Conservation (phyloP, 1,140 invertebrate species). For the Atta colombica region DNA sequence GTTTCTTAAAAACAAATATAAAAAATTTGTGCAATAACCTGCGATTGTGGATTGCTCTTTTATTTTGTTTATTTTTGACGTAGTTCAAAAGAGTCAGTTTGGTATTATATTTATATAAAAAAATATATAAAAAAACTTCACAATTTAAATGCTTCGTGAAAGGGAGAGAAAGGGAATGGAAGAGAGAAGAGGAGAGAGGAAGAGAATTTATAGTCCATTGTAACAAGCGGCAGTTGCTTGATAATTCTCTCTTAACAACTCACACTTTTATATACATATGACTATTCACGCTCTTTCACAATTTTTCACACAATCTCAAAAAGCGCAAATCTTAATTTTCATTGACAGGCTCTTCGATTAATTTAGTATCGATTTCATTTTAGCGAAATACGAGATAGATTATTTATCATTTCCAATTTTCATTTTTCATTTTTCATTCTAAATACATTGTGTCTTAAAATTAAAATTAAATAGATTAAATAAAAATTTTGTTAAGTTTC, state of each 20-base stretch:
- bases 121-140: background rate
- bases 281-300: background rate
- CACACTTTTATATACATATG: too few species aligned
- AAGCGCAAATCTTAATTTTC: background rate
- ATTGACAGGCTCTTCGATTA: background rate
- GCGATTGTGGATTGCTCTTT: too few species aligned
- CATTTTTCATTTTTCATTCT: background rate
- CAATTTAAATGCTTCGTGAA: background rate
- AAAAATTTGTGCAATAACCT: too few species aligned
- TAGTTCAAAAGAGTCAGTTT: too few species aligned
- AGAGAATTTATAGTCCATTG: background rate
- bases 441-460: background rate
- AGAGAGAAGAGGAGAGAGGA: background rate
- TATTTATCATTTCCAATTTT: conserved; percentile 5
- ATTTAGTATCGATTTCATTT: background rate
- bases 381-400: background rate
- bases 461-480: conserved; percentile 12
- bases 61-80: too few species aligned
- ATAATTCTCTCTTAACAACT: conserved; percentile 19
- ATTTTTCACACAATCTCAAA: background rate
- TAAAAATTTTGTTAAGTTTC: background rate
- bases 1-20: too few species aligned
- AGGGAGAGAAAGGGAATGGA: background rate
- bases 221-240: background rate
- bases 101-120: background rate